These are phyloP conservation scores for Loxodonta africana DNA, from an alignment of 2,113 vertebrate genomes.

Conservation along the genomic window DNA sequence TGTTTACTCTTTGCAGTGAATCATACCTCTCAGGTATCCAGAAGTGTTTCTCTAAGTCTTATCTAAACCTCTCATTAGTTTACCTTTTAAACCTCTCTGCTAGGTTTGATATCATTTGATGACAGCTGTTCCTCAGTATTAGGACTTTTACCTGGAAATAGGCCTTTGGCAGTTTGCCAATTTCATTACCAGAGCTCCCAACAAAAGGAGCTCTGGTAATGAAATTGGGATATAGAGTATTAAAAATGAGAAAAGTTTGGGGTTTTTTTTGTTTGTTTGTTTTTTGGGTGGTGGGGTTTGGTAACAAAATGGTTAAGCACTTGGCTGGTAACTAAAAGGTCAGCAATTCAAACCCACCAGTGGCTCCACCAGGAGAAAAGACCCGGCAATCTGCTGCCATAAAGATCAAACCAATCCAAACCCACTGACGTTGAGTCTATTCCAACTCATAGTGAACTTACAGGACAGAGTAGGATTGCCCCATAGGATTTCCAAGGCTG, in stretches of 20 bases:
- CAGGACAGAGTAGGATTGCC: too few species aligned
- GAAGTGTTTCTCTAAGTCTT: neutral
- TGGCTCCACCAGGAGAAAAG: neutral
- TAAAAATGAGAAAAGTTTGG: too few species aligned
- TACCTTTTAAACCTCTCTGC: constrained; percentile 11
- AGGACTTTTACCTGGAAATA: neutral
- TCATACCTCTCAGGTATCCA: neutral
- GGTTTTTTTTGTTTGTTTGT: too few species aligned
- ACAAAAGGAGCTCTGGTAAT: too few species aligned
- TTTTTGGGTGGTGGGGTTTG: too few species aligned
- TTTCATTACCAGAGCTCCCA: too few species aligned
- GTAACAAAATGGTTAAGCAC: neutral
- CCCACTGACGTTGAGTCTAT: too few species aligned
- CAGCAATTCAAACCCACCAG: neutral
- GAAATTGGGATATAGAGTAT: too few species aligned
- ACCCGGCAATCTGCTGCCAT: neutral
- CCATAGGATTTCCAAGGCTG: too few species aligned
- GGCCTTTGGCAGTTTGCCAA: neutral
- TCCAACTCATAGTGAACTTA: too few species aligned
- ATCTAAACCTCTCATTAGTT: neutral
- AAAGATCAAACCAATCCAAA: neutral
- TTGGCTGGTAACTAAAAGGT: neutral
- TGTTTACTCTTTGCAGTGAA: neutral
- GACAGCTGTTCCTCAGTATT: neutral
- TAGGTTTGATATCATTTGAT: neutral